Conservation (phyloP, 2,888 invertebrate species). For the Clostera curtula region DNA sequence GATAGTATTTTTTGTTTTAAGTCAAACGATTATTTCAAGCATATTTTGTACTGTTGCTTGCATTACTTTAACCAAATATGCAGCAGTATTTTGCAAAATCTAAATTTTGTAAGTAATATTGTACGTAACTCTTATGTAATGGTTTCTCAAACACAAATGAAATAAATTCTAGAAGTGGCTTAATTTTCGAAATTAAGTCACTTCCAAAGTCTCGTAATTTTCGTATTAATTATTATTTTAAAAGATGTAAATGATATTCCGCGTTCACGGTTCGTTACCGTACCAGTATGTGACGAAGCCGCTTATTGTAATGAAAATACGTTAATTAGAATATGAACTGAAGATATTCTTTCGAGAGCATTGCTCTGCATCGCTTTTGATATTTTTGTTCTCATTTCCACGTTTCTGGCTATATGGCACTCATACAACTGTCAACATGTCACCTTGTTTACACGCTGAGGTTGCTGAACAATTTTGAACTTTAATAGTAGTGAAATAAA, state of each 20-base stretch:
- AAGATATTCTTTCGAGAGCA: neutral
- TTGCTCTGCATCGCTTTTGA: neutral
- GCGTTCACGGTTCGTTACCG: neutral
- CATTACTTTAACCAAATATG: no score
- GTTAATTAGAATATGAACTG: neutral
- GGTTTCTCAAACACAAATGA: no score
- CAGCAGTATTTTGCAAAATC: no score
- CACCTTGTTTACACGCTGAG: constrained; percentile 1
- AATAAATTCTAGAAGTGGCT: no score
- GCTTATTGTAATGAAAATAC: neutral
- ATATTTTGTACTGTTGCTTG: no score
- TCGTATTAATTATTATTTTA: neutral
- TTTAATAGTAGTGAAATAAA: neutral
- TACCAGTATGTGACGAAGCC: neutral
- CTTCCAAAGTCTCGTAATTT: neutral
- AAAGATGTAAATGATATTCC: neutral
- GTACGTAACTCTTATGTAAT: no score
- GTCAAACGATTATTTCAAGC: no score
- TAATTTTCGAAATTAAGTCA: no score
- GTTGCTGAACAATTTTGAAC: constrained; percentile 3
- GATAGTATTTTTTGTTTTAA: no score
- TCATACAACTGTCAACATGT: constrained; percentile 7
- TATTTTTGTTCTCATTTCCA: neutral
- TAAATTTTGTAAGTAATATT: no score
- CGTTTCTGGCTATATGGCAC: constrained; percentile 2